A percentile compares a stretch with the other conserved stretches of the same genome.
These are phyloP conservation scores for Diachasma alloeum DNA, from an alignment of 1,140 invertebrate genomes.

Conservation along the genomic window DNA sequence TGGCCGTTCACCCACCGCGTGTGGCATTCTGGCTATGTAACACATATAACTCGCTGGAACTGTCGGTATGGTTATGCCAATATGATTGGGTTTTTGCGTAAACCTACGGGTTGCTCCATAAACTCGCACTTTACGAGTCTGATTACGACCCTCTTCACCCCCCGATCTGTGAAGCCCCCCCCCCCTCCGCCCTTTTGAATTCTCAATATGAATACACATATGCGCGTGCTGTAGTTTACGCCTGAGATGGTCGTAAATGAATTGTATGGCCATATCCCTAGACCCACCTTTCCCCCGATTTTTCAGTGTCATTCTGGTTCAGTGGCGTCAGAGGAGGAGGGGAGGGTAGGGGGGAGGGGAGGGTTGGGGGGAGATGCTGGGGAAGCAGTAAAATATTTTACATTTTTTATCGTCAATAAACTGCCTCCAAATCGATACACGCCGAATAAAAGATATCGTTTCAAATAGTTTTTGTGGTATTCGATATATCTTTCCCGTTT, in stretches of 20 bases:
- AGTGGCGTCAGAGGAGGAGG: not conserved
- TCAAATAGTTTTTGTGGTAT: not conserved
- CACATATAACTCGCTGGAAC: not conserved
- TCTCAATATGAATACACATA: not conserved
- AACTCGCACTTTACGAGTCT: not conserved
- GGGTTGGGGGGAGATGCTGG: too few species aligned
- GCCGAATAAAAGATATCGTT: not conserved
- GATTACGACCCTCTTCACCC: not conserved
- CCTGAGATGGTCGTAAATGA: not conserved
- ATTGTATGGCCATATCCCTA: not conserved
- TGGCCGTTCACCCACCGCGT: not conserved
- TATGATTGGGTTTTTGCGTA: slow-evolving; percentile 1
- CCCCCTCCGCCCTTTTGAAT: not conserved
- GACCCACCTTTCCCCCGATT: not conserved
- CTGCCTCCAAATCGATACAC: not conserved
- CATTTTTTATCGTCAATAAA: not conserved
- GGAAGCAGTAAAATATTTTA: not conserved
- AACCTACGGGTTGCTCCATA: not conserved
- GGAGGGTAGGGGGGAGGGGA: too few species aligned
- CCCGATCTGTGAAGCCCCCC: not conserved
- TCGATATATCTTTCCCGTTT: not conserved
- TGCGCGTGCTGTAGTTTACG: not conserved
- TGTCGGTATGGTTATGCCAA: not conserved
- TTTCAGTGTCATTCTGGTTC: not conserved
- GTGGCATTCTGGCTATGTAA: not conserved